Evolutionary conservation across 2,113 vertebrate genomes (phyloP).

Genomic region (Hucho hucho): DNA sequence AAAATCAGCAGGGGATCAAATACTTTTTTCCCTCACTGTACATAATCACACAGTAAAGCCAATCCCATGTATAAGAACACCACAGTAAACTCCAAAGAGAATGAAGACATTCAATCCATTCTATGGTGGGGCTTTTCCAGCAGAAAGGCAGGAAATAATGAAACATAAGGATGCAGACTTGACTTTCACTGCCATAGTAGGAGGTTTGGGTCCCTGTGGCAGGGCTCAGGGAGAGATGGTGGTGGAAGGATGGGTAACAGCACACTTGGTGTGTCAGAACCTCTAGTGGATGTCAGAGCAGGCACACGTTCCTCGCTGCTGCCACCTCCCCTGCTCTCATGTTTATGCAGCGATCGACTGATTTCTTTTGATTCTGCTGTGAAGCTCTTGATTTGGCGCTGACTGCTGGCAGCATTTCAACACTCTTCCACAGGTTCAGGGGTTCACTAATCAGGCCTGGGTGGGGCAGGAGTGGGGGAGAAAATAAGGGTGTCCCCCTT

Average conservation of each 20-base stretch:
- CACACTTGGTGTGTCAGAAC: slow-evolving; percentile 44
- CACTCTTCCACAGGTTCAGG: slow-evolving; percentile 62
- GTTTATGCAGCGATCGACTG: slow-evolving; percentile 76
- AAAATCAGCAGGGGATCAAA: too few relatives aligned
- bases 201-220: too few relatives aligned
- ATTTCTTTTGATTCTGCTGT: slow-evolving; percentile 77
- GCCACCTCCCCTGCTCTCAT: slow-evolving; percentile 68
- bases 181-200: too few relatives aligned
- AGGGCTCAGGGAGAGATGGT: slow-evolving; percentile 27
- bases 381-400: slow-evolving; percentile 73
- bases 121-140: too few relatives aligned
- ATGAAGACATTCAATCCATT: background rate
- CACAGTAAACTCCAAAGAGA: background rate
- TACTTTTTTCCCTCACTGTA: too few relatives aligned
- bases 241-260: slow-evolving; percentile 37
- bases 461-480: slow-evolving; percentile 45
- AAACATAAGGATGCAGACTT: too few relatives aligned
- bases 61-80: background rate
- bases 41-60: background rate
- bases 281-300: slow-evolving; percentile 50
- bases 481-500: slow-evolving; percentile 33
- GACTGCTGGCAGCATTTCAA: slow-evolving; percentile 75
- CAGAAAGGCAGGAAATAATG: too few relatives aligned
- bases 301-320: slow-evolving; percentile 60
- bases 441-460: slow-evolving; percentile 70